phyloP scores from a whole-genome alignment of 2,113 vertebrate genomes.

The Pitta sordida region DNA sequence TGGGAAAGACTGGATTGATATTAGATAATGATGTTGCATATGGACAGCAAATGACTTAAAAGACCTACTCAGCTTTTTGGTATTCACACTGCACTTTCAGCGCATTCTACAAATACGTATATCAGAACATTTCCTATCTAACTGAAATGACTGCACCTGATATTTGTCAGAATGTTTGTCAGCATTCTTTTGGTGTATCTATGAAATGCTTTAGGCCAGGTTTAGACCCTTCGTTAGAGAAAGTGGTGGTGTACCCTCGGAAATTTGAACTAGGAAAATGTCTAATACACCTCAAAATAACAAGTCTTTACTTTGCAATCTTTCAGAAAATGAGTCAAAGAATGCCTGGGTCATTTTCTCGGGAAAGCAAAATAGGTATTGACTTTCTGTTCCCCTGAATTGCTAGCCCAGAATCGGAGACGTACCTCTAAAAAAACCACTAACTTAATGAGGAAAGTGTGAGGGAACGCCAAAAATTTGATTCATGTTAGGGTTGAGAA shows the following conservation, averaged over 20 bases:
- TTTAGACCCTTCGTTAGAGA: too few species aligned
- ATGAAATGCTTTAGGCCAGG: background rate
- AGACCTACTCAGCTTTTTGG: conserved; percentile 18
- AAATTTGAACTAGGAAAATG: background rate
- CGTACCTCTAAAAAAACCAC: background rate
- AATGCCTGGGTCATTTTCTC: background rate
- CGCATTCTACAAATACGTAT: background rate
- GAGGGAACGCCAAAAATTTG: background rate
- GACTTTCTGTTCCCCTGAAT: background rate
- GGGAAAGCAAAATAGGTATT: background rate
- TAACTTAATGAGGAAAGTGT: background rate
- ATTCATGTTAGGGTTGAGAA: background rate
- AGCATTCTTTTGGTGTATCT: background rate
- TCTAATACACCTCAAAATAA: background rate
- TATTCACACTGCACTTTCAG: background rate
- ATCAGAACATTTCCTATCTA: background rate
- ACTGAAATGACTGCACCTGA: background rate
- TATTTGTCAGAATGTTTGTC: background rate
- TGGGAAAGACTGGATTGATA: conserved; percentile 16
- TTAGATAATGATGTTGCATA: conserved; percentile 39
- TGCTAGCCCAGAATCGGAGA: background rate
- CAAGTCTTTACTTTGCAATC: background rate
- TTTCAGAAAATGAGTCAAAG: background rate
- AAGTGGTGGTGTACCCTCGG: background rate
- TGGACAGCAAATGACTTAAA: conserved; percentile 41